phyloP scores from a whole-genome alignment of 2,888 invertebrate species.

The Troilus luridus region DNA sequence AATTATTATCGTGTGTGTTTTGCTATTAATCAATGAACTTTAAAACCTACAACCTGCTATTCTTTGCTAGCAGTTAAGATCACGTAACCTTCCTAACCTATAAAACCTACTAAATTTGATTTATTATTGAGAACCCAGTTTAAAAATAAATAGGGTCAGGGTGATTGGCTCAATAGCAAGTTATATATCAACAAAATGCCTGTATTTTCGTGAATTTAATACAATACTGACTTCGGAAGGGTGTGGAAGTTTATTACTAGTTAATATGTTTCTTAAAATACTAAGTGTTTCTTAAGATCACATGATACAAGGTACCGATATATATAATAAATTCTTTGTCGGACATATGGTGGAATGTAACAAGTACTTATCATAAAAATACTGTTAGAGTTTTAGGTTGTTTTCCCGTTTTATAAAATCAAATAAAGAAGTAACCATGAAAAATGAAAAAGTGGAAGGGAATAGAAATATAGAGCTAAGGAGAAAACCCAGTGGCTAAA shows the following conservation, averaged over 20 bases:
- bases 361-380: background rate
- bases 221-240: background rate
- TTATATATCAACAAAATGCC: no score
- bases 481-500: background rate
- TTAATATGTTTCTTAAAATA: background rate
- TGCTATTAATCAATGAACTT: no score
- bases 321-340: background rate
- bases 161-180: no score
- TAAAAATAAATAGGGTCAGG: no score
- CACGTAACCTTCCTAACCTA: no score
- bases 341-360: background rate
- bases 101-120: no score
- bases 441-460: background rate
- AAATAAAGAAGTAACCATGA: background rate
- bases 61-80: no score
- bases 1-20: no score
- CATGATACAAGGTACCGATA: background rate
- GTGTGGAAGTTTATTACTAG: background rate
- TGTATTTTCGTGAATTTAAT: no score
- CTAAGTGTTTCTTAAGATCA: background rate
- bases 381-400: background rate
- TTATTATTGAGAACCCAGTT: no score
- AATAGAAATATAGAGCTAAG: background rate
- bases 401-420: conserved; percentile 1
- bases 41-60: no score